Evolutionary conservation across 2,113 vertebrate genomes (phyloP), one percentile per base, ranked within the genome.

Genomic region (Melanerpes formicivorus): DNA sequence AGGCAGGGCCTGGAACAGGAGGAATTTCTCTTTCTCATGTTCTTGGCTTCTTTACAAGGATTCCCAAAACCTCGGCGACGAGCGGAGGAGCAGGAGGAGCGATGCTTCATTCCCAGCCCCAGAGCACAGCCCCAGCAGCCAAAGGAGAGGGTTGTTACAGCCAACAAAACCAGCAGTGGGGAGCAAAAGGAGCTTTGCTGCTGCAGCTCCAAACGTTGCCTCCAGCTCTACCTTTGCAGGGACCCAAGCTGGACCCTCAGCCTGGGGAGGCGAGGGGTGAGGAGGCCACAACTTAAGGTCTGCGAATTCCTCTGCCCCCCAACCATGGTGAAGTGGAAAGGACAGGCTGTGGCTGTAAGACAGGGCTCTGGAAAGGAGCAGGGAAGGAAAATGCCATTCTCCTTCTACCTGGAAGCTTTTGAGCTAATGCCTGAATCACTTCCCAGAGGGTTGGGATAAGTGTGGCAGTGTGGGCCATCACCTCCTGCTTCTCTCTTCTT

Each of bases 21-120:
- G 77, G 92, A 94, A 94, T 95, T 94, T 72, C 74, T 87, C 5
- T 91, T 96, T 90, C 88, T 92, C 40, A 2, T 92, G 83, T 76
- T 88, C 93, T 92, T 88, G 96, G 95, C 80, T 92, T 79, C 84
- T 87, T 95, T 69, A 88, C 93, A 93, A 72, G 65, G 86, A 94
- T 88, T 93, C 86, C 93, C 92, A 54, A 95, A 95, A 93, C 86
- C 93, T 86, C 88, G 34, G 19, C 18, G 65, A 34, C 9, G 59
- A 90, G 60, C 0, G 1, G 88, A 72, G 23, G 80, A 82, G 79
- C 59, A 65, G 85, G 88, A 82, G 69, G 89, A 93, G 85, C 90
- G 80, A 58, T 59, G 69, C 60, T 58, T 86, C 76, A 14, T 54
- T 83, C 90, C 84, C 37, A 0, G 79, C 76, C 64, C 67, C 84